Base-by-base conservation (phyloP, 1,140 invertebrate genomes). In the Meteorus sp. region DNA sequence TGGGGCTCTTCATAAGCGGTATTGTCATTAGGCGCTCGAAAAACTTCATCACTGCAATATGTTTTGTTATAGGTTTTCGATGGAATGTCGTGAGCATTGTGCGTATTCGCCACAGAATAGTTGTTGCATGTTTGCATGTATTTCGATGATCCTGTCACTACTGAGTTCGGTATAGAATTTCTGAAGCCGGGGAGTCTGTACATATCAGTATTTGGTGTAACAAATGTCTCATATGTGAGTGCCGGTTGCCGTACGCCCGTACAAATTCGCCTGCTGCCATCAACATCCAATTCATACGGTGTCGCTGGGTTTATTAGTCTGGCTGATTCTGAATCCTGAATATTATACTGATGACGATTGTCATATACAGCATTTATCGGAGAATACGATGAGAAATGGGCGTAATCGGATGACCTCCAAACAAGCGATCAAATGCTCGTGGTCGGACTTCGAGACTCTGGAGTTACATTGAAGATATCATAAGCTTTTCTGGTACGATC, bases 1-100 rank as follows among this genome's bases (percentile, higher is more conserved):
- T 72, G 73, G 0, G 71, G 70, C 4, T 73, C 61, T 19, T 74
- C 72, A 45, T 74, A 73, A 43, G 66, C 67, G 1, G 37, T 13
- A 23, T 2, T 52, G 27, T 22, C 52, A 54, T 41, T 71, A 63
- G 2, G 25, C 29, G 33, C 56, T 35, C 11, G 20, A 45, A 23
- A 52, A 27, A 0, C 37, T 11, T 6, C 8, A 52, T 31, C 17
- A 19, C 27, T 20, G 8, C 27, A 35, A 27, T 45, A 62, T 23
- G n/a, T 57, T 50, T 52, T 56, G 6, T 64, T 51, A 19, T 62
- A 68, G 1, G 61, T 64, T 11, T 67, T 59, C 0, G 27, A 60
- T 5, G 60, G 39, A 19, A 58, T 31, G 0, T 60, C 64, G 7
- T 71, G 67, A 35, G 68, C 51, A 2, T 65, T 57, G 20, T 75